Evolutionary conservation across 2,888 invertebrate genomes (phyloP).

Genomic region (Escarpia spicata): DNA sequence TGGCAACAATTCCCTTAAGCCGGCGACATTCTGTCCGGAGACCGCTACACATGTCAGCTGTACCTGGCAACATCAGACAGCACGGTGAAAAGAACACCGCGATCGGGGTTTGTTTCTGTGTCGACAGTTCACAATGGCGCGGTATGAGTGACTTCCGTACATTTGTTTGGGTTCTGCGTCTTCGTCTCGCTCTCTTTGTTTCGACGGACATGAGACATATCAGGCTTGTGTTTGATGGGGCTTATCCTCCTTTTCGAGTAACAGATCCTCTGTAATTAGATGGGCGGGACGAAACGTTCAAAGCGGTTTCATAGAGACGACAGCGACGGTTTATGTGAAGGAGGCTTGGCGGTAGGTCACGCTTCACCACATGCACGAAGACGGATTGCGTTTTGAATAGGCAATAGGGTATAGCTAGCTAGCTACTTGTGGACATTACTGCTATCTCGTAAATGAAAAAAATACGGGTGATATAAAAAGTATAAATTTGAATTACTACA

Average conservation of each 20-base stretch:
- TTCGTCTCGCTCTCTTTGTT: neutral
- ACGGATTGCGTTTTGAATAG: neutral
- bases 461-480: neutral
- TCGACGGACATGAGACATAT: neutral
- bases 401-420: neutral
- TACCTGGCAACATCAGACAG: neutral
- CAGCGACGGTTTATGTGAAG: neutral
- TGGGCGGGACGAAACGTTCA: neutral
- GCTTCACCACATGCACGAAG: neutral
- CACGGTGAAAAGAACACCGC: neutral
- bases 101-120: neutral
- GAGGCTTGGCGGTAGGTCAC: neutral
- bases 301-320: neutral
- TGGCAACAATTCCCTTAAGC: neutral
- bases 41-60: neutral
- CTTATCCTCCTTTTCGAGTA: neutral
- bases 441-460: neutral
- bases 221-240: neutral
- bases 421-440: neutral
- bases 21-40: neutral
- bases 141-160: neutral
- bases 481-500: too few relatives aligned
- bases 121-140: neutral
- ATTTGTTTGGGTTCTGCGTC: neutral
- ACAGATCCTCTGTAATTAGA: constrained; percentile 4